Evolutionary conservation across 2,113 vertebrate genomes (phyloP), one percentile per base, ranked within the genome.

Genomic region (Climacteris rufus): DNA sequence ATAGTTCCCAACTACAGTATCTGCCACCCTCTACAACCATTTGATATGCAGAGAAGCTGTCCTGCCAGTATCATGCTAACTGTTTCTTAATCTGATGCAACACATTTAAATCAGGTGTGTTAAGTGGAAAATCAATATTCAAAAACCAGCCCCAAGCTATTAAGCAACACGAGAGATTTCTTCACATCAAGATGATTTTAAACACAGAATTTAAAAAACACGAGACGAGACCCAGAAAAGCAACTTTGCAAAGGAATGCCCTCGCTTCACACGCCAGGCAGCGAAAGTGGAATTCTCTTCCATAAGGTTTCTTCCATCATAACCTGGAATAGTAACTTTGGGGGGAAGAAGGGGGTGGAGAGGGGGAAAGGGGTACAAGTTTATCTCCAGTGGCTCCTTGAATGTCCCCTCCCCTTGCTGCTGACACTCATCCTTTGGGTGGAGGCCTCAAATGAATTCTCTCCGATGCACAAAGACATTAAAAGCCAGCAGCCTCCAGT

Each of bases 331-430:
- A 7, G 17, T 17, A 53, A 80, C 13, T n/a, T 49, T 31, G n/a
- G 19, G 15, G 21, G 39, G 31, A n/a, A 23, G 9, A 4, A 8
- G 27, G 14, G 3, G 1, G 7, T 13, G 1, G 7, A 6, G 10
- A 1, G 0, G 16, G 3, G 7, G 42, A 42, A 15, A 42, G 42
- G 37, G 28, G 31, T 15, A 15, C 39, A 83, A 83, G 16, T 21
- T 94, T 23, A 28, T 15, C 27, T 45, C 69, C 86, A 75, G 66
- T 13, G 19, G 35, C 19, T 13, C 15, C 63, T 27, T 70, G 14
- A 52, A 53, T 28, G 25, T 22, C 9, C 40, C 28, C 18, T 16
- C 13, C 8, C 22, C 10, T 59, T 78, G 60, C 69, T n/a, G 21
- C 7, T 83, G 42, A 88, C 39, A 56, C 54, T 61, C 47, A 50